Base-by-base conservation (phyloP, 2,888 invertebrate species). In the Acleris cristana region DNA sequence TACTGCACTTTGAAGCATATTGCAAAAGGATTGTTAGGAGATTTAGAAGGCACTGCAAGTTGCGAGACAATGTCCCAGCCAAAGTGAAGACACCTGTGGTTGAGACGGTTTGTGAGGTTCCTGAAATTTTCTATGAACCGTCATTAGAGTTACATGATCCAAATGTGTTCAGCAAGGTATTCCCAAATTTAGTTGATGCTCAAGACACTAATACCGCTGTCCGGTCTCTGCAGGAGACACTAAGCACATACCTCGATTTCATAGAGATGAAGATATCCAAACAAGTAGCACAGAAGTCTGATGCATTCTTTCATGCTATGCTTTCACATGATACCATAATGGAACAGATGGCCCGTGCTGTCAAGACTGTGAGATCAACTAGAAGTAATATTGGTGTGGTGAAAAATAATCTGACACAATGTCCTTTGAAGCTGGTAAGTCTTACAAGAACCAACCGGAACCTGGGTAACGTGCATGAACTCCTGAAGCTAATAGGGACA, bases 251-350 rank as follows among this genome's bases (percentile, higher is more conserved):
- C 87, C 93, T 99, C 79, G 99, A 99, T 93, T 95, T 97, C 69
- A 97, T 99, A 56, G 99, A 99, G 89, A 97, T 98, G 80, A 96
- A 97, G 88, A 98, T 98, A 83, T 97, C 98, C 6, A 96, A 96
- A 77, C 98, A 99, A 93, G 96, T 99, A 63, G 98, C 99, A 34
- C 96, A 97, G 78, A 98, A 99, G 84, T 99, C 99, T 12, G 98
- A 98, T 76, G 98, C 98, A 19, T 99, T 99, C 92, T 99, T 99
- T 84, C 97, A 98, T 87, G 99, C 99, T 1, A 99, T 99, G 97
- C 96, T 99, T 64, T 99, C 99, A 8, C 99, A 99, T 88, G 99
- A 99, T 84, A 97, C 97, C 34, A 96, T 99, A 59, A 98, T 99
- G 96, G 98, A 98, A 75, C 97, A 99, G 83, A 96, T 99, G 94